Conservation (phyloP, 2,113 vertebrate genomes). For the Pipa parva region DNA sequence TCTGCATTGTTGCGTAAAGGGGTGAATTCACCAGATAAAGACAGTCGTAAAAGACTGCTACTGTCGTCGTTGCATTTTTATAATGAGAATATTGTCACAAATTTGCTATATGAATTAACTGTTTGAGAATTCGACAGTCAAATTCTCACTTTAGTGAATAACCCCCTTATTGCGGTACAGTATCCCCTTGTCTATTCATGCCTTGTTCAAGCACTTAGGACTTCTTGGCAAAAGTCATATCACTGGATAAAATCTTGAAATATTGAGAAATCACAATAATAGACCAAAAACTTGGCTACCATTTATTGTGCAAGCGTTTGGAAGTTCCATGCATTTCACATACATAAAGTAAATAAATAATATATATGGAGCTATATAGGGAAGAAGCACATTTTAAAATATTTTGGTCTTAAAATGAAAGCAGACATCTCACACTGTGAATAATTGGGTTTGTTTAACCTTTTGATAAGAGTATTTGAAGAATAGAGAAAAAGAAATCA, state of each 20-base stretch:
- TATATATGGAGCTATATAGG: constrained; percentile 23
- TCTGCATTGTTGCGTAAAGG: no score
- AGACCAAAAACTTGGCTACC: neutral
- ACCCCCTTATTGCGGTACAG: neutral
- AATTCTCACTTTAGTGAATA: no score
- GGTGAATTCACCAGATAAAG: no score
- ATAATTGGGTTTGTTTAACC: constrained; percentile 50
- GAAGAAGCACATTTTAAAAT: constrained; percentile 45
- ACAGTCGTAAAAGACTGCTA: no score
- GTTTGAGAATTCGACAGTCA: no score
- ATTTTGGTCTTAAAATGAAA: constrained; percentile 43
- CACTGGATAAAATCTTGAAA: neutral
- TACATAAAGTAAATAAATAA: neutral
- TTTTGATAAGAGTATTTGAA: constrained; percentile 38
- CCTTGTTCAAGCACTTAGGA: neutral
- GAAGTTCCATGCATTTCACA: neutral
- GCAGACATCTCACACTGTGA: constrained; percentile 47
- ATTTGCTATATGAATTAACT: no score
- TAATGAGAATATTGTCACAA: no score
- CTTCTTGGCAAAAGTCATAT: neutral
- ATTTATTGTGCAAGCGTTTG: constrained; percentile 1
- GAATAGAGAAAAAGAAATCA: constrained; percentile 38
- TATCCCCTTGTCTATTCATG: neutral
- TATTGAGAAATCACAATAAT: neutral
- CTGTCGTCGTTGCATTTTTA: no score